Percentiles rank a stretch among this genome's conserved stretches.
These are phyloP conservation scores for Listronotus oregonensis DNA, from an alignment of 1,140 invertebrate species.

Conservation along the genomic window DNA sequence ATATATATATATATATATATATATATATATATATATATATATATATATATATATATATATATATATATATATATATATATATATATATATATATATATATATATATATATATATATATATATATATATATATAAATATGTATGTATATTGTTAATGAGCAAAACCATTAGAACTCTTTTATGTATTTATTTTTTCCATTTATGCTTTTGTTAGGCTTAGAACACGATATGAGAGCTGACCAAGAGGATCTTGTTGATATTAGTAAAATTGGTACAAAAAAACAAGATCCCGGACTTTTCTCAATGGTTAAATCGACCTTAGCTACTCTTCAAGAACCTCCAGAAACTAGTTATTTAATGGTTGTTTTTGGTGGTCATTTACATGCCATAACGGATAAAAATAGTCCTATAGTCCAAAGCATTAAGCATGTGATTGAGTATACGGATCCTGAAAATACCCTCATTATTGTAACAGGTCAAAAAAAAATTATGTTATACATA, in stretches of 20 bases:
- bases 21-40: no score
- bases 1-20: no score
- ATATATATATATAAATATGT: no score
- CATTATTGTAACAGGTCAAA: slow-evolving; percentile 41
- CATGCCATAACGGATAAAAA: slow-evolving; percentile 32
- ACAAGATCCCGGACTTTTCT: slow-evolving; percentile 35
- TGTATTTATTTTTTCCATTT: no score
- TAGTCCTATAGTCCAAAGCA: slow-evolving; percentile 41
- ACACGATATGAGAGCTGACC: slow-evolving; percentile 15
- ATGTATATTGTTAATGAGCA: no score
- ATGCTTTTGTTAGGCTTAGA: background rate
- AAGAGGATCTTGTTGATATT: slow-evolving; percentile 28
- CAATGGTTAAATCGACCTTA: slow-evolving; percentile 38
- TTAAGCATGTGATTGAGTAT: slow-evolving; percentile 45
- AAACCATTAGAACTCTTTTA: no score
- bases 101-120: no score
- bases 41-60: no score
- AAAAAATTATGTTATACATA: no score
- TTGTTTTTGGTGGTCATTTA: slow-evolving; percentile 43
- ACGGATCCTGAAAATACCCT: slow-evolving; percentile 38
- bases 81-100: no score
- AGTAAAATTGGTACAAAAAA: slow-evolving; percentile 25
- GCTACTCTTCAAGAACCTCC: slow-evolving; percentile 25
- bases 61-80: no score
- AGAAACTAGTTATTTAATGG: slow-evolving; percentile 39